Evolutionary conservation across 2,888 invertebrate genomes (phyloP).

Genomic region (Xestia xanthographa): DNA sequence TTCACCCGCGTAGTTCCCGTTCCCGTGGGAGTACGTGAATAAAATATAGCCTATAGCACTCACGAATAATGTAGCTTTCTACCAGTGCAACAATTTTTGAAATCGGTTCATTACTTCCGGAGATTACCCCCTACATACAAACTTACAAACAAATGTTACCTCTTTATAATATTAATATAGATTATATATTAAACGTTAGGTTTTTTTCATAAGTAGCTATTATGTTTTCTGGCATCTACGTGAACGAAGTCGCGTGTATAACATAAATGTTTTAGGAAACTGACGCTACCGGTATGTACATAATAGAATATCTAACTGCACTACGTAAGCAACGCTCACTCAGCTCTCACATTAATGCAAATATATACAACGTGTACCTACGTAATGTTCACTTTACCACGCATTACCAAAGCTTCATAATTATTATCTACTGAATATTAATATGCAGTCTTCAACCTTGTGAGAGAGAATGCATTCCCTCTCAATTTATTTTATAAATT

Average conservation of each 20-base stretch:
- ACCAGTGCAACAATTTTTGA: too few species aligned
- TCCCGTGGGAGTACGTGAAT: too few species aligned
- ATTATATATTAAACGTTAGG: too few species aligned
- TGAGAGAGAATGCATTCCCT: background rate
- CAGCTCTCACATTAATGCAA: constrained; percentile 17
- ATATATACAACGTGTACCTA: constrained; percentile 19
- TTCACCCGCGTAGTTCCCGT: too few species aligned
- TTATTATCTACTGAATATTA: constrained; percentile 28
- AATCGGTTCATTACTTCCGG: too few species aligned
- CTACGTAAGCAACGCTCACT: background rate
- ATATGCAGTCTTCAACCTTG: background rate
- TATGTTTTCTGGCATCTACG: background rate
- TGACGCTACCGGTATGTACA: background rate
- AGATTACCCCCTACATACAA: too few species aligned
- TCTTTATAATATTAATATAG: too few species aligned
- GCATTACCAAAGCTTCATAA: constrained; percentile 7
- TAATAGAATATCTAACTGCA: background rate
- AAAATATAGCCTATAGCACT: too few species aligned
- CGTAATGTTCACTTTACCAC: constrained; percentile 27
- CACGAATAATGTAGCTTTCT: too few species aligned
- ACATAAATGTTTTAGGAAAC: background rate
- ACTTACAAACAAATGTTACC: too few species aligned
- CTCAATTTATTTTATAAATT: background rate
- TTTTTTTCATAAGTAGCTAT: background rate
- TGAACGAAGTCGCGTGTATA: too few species aligned